Percentiles rank a stretch among this genome's conserved stretches.
phyloP scores from a whole-genome alignment of 1,140 invertebrate genomes.

The Pogonomyrmex barbatus region DNA sequence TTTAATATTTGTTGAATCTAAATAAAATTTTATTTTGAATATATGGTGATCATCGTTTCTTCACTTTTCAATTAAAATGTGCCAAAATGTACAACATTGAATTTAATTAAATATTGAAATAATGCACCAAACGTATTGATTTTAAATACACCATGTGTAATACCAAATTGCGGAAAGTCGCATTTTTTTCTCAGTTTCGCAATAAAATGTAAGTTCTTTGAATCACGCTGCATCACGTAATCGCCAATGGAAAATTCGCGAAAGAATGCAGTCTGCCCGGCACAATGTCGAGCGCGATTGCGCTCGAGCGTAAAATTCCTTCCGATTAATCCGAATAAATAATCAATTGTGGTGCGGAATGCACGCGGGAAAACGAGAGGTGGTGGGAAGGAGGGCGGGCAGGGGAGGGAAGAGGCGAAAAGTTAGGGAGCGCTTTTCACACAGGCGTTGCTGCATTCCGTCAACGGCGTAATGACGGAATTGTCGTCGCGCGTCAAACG shows the following conservation, averaged over 20 bases:
- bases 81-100: background rate
- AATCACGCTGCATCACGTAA: slow-evolving; percentile 7
- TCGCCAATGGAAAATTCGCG: slow-evolving; percentile 1
- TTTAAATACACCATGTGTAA: background rate
- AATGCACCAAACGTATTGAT: background rate
- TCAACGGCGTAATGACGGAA: slow-evolving; percentile 50
- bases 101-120: background rate
- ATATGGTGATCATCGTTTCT: background rate
- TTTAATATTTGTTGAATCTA: background rate
- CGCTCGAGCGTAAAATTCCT: slow-evolving; percentile 34
- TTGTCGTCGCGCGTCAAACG: slow-evolving; percentile 56
- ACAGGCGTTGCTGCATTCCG: slow-evolving; percentile 13
- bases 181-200: background rate
- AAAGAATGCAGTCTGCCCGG: slow-evolving; percentile 18
- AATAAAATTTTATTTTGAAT: slow-evolving; percentile 11
- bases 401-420: background rate
- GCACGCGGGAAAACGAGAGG: background rate
- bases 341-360: slow-evolving; percentile 24
- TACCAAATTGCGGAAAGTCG: no score
- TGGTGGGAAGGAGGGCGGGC: background rate
- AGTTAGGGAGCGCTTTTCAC: slow-evolving; percentile 40
- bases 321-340: slow-evolving; percentile 55
- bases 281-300: slow-evolving; percentile 3
- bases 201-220: slow-evolving; percentile 11
- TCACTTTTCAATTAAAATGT: background rate